Evolutionary conservation across 2,113 vertebrate genomes (phyloP).

Genomic region (Ursus arctos): DNA sequence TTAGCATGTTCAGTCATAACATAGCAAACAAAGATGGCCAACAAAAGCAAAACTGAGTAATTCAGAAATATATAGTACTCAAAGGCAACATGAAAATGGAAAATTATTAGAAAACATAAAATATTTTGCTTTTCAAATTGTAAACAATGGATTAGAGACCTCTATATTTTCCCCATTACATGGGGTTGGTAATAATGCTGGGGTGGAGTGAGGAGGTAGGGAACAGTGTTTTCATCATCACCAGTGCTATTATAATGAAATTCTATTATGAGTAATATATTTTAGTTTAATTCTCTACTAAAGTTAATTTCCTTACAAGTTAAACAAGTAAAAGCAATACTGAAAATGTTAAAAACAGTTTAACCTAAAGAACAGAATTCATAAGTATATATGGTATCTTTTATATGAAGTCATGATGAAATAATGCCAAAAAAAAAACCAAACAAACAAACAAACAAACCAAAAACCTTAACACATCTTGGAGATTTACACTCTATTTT

Average conservation of each 20-base stretch:
- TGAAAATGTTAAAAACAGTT: neutral
- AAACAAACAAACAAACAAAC: too few relatives aligned
- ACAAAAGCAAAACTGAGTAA: constrained; percentile 15
- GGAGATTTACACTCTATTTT: neutral
- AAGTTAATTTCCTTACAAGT: neutral
- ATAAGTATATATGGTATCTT: neutral
- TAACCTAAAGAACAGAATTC: neutral
- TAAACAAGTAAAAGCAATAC: neutral
- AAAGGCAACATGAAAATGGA: neutral
- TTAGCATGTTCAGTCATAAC: neutral
- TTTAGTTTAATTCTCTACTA: neutral
- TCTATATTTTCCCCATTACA: neutral
- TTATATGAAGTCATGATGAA: neutral
- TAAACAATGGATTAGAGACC: neutral
- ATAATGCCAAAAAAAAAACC: neutral
- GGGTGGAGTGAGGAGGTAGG: accelerated
- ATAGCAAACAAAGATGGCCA: neutral
- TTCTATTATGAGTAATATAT: neutral
- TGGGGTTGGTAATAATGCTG: neutral
- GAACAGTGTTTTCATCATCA: neutral
- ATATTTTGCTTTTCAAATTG: neutral
- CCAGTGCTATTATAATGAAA: neutral
- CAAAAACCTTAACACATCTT: neutral
- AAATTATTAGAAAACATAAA: neutral
- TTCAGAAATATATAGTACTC: neutral